phyloP scores from a whole-genome alignment of 2,797 vertebrate species.

The Hemibagrus guttatus region DNA sequence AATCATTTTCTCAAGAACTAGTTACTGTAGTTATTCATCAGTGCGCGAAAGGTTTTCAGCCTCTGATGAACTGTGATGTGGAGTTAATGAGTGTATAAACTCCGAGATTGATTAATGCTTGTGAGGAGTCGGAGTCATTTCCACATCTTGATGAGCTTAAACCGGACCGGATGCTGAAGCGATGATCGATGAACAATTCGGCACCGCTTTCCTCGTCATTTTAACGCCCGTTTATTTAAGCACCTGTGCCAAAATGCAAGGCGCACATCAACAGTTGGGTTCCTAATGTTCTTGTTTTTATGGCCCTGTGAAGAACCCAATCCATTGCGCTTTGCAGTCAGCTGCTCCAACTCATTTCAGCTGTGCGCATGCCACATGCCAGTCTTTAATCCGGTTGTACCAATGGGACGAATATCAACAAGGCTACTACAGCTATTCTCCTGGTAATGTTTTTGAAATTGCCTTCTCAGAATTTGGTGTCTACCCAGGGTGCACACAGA shows the following conservation, averaged over 20 bases:
- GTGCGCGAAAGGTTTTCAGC: neutral
- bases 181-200: neutral
- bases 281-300: conserved; percentile 28
- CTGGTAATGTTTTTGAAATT: conserved; percentile 14
- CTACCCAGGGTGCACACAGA: conserved; percentile 36
- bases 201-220: neutral
- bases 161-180: neutral
- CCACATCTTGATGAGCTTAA: neutral
- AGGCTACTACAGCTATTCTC: conserved; percentile 10
- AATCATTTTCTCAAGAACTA: neutral
- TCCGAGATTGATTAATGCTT: neutral
- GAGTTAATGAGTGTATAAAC: conserved; percentile 13
- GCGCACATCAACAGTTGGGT: conserved; percentile 32
- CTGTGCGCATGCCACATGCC: neutral
- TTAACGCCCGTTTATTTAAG: neutral
- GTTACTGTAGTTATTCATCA: conserved; percentile 21
- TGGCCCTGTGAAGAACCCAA: conserved; percentile 2
- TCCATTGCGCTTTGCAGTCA: neutral
- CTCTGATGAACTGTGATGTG: neutral
- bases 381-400: conserved; percentile 24
- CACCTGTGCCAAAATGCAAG: neutral
- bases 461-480: conserved; percentile 16
- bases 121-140: neutral
- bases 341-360: conserved; percentile 11
- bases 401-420: conserved; percentile 12